Percentiles rank a stretch among this genome's conserved stretches.
Conservation (phyloP, 2,113 vertebrate genomes). For the Scomber japonicus region DNA sequence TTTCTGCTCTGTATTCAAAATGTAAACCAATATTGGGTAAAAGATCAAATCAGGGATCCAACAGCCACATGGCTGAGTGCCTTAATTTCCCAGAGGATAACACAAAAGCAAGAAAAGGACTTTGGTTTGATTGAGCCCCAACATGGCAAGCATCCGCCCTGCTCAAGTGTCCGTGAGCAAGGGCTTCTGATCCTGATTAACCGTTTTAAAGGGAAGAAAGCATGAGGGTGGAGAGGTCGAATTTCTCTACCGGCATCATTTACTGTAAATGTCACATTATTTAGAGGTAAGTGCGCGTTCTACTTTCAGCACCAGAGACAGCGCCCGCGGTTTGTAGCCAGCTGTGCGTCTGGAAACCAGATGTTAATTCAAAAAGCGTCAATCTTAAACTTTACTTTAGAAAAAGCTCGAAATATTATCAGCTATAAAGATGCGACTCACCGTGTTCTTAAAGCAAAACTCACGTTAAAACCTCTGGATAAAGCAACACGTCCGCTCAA, state of each 20-base stretch:
- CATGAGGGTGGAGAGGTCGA: neutral
- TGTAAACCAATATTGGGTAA: constrained; percentile 6
- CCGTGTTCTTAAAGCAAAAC: constrained; percentile 22
- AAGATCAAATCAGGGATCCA: neutral
- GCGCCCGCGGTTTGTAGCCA: constrained; percentile 50
- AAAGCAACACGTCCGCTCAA: constrained; percentile 41
- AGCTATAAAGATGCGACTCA: neutral
- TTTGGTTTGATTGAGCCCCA: constrained; percentile 15
- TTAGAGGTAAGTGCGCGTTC: neutral
- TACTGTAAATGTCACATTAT: constrained; percentile 4
- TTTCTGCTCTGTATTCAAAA: neutral
- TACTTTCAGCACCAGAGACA: constrained; percentile 75
- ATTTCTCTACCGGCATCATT: constrained; percentile 2
- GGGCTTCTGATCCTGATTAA: neutral
- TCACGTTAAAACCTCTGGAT: neutral
- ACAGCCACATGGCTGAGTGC: neutral
- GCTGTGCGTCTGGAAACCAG: constrained; percentile 34
- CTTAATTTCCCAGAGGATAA: neutral
- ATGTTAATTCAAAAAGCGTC: constrained; percentile 22
- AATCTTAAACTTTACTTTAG: constrained; percentile 18
- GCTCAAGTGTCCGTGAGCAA: constrained; percentile 50
- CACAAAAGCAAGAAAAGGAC: neutral
- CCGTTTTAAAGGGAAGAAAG: neutral
- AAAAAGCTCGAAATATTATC: constrained; percentile 1
- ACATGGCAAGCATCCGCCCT: constrained; percentile 13